Evolutionary conservation across 2,797 vertebrate species (phyloP).

Genomic region (Siniperca obscura): DNA sequence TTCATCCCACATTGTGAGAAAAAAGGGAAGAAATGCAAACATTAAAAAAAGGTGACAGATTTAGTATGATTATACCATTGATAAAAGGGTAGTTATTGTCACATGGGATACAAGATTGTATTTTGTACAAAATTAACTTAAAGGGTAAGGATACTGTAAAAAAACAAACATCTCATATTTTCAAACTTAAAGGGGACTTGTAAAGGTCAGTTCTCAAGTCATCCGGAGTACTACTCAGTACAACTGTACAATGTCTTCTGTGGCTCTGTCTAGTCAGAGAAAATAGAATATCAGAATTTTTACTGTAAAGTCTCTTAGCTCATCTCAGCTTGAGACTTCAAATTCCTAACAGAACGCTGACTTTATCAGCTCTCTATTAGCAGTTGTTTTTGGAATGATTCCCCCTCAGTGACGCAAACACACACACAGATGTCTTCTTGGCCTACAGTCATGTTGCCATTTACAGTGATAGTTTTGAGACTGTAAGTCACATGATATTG

Average conservation of each 20-base stretch:
- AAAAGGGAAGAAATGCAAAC: not conserved
- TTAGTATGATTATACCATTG: not conserved
- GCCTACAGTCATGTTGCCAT: not conserved
- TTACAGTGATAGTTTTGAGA: not conserved
- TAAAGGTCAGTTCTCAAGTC: not conserved
- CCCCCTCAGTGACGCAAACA: not conserved
- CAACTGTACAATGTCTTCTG: not conserved
- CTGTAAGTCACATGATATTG: not conserved
- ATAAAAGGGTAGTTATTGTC: not conserved
- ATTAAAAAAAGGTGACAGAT: not conserved
- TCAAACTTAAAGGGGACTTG: not conserved
- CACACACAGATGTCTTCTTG: not conserved
- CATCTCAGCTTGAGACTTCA: not conserved
- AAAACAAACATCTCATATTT: not conserved
- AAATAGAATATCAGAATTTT: not conserved
- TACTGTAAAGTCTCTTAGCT: not conserved
- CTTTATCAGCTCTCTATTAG: conserved; percentile 18
- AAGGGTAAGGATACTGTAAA: not conserved
- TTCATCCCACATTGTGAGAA: not conserved
- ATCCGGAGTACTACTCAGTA: not conserved
- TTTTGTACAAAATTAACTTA: not conserved
- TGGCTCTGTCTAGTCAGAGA: not conserved
- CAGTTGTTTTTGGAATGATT: conserved; percentile 17
- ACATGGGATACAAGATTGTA: not conserved
- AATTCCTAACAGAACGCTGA: conserved; percentile 7